Evolutionary conservation across 2,797 vertebrate genomes (phyloP), one percentile per base, ranked within the genome.

Genomic region (Enteromius trimaculatus): DNA sequence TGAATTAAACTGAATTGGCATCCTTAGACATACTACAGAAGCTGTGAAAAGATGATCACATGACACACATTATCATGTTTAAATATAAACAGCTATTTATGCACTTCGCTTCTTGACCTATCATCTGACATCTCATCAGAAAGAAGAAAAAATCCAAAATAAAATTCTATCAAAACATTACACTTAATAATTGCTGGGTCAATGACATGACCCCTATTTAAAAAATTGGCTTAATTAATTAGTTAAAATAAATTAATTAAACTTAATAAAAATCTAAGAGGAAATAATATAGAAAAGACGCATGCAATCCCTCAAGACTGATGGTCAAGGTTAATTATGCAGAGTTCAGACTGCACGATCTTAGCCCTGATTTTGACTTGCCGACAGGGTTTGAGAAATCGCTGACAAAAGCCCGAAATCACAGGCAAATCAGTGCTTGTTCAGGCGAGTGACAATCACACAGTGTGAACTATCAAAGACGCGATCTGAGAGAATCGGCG

Each of bases 1-100:
- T 26, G 7, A 42, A 51, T 2, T 81, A 14, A 64, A 74, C 74
- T 37, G 26, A 64, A 37, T 26, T 51, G 14, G 42, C 42, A 64
- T 72, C 53, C 37, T 13, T 47, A 60, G 53, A 39, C 39, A 71
- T 31, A 62, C 68, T 42, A 37, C 17, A 31, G 7, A 37, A 74
- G 8, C 80, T 14, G 29, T 74, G 42, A 49, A 49, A 11, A 49
- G 42, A 13, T 64, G 42, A 55, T 60, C 17, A 42, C 10, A 31
- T 70, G 49, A 13, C n/a, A 62, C 13, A 47, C 55, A 60, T 19
- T n/a, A n/a, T n/a, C n/a, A 37, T 19, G 34, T 42, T 44, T 71
- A 5, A 80, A 60, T 71, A 21, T 74, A 81, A 72, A 49, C 37
- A 60, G n/a, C 34, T 8, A 26, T 29, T 80, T 71, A 23, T 17